Evolutionary conservation across 2,888 invertebrate genomes (phyloP).

Genomic region (Agriopis leucophaearia): DNA sequence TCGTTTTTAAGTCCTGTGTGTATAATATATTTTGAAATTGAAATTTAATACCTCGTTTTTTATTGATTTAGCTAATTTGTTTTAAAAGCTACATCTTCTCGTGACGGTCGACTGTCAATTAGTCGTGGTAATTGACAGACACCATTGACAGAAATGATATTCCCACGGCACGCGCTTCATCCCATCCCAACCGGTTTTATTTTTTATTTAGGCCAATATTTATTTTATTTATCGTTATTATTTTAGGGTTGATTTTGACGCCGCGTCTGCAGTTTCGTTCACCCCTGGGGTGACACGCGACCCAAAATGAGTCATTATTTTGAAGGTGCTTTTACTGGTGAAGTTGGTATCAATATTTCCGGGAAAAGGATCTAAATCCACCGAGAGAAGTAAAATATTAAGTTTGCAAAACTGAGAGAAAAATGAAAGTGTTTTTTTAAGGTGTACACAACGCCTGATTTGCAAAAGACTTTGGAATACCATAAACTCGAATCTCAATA

Average conservation of each 20-base stretch:
- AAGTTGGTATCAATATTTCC: constrained; percentile 22
- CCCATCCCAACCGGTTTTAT: constrained; percentile 52
- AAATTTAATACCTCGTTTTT: no score
- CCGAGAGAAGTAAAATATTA: no score
- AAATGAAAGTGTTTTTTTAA: no score
- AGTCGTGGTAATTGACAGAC: constrained; percentile 6
- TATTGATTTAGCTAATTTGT: no score
- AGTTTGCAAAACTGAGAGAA: background rate
- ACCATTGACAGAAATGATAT: constrained; percentile 56
- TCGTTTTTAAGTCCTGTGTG: no score
- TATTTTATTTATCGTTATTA: constrained; percentile 61
- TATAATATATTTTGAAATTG: no score
- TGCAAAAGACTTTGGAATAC: no score
- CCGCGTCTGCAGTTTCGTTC: constrained; percentile 48
- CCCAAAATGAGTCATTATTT: constrained; percentile 49
- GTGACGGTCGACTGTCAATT: no score
- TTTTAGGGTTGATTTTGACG: constrained; percentile 49
- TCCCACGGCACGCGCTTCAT: constrained; percentile 59
- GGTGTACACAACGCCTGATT: no score
- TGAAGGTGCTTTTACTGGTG: constrained; percentile 37
- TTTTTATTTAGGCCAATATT: constrained; percentile 65
- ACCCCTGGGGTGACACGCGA: constrained; percentile 56
- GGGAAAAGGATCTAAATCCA: background rate
- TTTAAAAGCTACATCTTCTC: no score
- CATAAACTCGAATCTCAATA: no score